phyloP scores from a whole-genome alignment of 23 tunicate genomes.

The Ascidia mentula region DNA sequence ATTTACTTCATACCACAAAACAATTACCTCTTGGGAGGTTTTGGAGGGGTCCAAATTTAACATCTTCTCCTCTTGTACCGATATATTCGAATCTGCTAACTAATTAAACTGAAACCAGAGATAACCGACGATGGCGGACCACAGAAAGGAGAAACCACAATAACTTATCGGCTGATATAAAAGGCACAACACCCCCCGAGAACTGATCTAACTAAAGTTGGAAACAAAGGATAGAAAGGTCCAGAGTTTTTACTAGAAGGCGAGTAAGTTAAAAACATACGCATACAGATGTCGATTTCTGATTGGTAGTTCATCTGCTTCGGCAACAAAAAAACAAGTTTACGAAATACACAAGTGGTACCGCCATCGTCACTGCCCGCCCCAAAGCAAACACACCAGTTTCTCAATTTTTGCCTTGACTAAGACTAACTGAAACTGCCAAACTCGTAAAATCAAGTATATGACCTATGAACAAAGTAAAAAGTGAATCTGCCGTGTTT shows the following conservation, averaged over 20 bases:
- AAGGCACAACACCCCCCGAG: conserved; percentile 10
- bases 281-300: too few relatives aligned
- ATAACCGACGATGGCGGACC: too few relatives aligned
- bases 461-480: not conserved
- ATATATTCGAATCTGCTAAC: too few relatives aligned
- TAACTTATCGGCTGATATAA: not conserved
- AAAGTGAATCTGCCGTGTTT: not conserved
- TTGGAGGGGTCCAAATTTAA: too few relatives aligned
- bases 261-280: too few relatives aligned
- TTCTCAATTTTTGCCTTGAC: not conserved
- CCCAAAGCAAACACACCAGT: not conserved
- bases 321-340: not conserved
- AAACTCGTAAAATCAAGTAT: not conserved
- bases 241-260: not conserved
- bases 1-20: too few relatives aligned
- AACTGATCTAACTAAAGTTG: not conserved
- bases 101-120: too few relatives aligned
- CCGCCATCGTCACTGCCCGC: not conserved
- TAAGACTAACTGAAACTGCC: not conserved
- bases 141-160: too few relatives aligned
- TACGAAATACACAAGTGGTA: not conserved
- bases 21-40: too few relatives aligned
- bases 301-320: not conserved
- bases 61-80: too few relatives aligned
- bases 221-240: not conserved